Percentiles rank a stretch among this genome's conserved stretches.
Conservation (phyloP, 2,797 vertebrate genomes). For the Gephyroberyx darwinii region DNA sequence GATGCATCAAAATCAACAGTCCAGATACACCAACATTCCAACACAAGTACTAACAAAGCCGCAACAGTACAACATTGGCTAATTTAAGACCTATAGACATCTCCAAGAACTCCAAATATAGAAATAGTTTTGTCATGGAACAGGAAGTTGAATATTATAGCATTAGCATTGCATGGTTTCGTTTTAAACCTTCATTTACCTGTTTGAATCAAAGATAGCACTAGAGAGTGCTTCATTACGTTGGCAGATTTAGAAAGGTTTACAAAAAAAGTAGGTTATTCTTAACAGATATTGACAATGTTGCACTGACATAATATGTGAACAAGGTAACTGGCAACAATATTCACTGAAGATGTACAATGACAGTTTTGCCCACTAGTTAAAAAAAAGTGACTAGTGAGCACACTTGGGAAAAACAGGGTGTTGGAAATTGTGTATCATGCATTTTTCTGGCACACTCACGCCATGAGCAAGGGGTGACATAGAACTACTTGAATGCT, state of each 20-base stretch:
- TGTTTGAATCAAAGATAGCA: background rate
- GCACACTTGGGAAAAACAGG: background rate
- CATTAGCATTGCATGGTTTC: background rate
- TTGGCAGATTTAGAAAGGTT: background rate
- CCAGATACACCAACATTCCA: slow-evolving; percentile 37
- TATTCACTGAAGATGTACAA: slow-evolving; percentile 1
- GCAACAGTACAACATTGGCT: slow-evolving; percentile 23
- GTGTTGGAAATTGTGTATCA: background rate
- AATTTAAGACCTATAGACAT: slow-evolving; percentile 33
- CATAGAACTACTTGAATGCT: background rate
- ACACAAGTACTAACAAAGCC: slow-evolving; percentile 28
- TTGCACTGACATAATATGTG: too few species aligned
- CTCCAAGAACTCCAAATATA: slow-evolving; percentile 37
- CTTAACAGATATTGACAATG: too few species aligned
- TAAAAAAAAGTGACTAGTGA: background rate
- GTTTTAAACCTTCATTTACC: background rate
- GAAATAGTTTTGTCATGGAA: slow-evolving; percentile 11
- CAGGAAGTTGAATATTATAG: slow-evolving; percentile 24
- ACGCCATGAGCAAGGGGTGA: background rate
- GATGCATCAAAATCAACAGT: slow-evolving; percentile 54
- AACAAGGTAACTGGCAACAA: background rate
- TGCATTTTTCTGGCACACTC: too few species aligned
- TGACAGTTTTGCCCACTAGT: background rate
- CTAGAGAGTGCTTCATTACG: background rate
- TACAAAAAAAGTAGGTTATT: background rate